Evolutionary conservation across 2,888 invertebrate species (phyloP), one percentile per base, ranked within the genome.

Genomic region (Xestia xanthographa): DNA sequence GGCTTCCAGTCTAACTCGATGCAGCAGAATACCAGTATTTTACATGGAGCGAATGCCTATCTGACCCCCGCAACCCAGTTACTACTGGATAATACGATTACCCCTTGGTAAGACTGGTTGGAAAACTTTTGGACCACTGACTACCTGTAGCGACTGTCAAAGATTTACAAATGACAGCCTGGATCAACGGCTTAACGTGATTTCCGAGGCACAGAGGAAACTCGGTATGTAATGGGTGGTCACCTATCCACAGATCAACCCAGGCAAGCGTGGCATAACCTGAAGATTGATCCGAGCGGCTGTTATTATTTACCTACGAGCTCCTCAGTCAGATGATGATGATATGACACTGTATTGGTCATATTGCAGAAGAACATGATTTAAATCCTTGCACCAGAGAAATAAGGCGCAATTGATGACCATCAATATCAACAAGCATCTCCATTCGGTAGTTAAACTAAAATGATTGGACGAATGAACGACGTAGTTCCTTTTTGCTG

Each of bases 351-450:
- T 12, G 12, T 20, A 17, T 41, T 48, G 12, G 17, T 17, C 26
- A 22, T 41, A 17, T 9, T n/a, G 22, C 14, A 26, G 34, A 34
- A 41, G 14, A 48, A 45, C 0, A 6, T 1, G 45, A 26, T n/a
- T 17, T 6, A 20, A 34, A 69, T 26, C 22, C 34, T 17, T 71
- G 1, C 4, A 2, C 26, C 8, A 43, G 11, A 62, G 8, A 62
- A 63, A 45, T 72, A 17, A 38, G n/a, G 8, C 45, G n/a, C 60
- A 63, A n/a, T 79, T 43, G n/a, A n/a, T 22, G 41, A 50, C 26
- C 6, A 20, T 22, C 6, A 34, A 34, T n/a, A n/a, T 34, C 34
- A n/a, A n/a, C 0, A 50, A 9, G 2, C 20, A 48, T 11, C 0
- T 20, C 38, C 12, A 22, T 41, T 26, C 14, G 3, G 8, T 29